Evolutionary conservation across 2,888 invertebrate species (phyloP), one percentile per base, ranked within the genome.

Genomic region (Hydrotaea cyrtoneurina): DNA sequence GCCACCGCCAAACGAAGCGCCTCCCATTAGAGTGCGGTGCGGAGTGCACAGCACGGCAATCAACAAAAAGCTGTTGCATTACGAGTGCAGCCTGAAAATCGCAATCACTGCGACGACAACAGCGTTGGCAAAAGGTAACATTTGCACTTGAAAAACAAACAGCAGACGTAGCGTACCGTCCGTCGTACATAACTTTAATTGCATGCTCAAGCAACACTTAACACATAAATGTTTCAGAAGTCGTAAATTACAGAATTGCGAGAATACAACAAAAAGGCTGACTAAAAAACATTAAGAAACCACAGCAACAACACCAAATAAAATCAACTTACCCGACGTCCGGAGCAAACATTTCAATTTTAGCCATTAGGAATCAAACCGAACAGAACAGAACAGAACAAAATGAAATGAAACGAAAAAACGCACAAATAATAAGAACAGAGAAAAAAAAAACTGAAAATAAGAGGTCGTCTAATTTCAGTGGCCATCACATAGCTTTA

Each of bases 191-290:
- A 76, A 76, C 59, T 76, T 76, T 76, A 76, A 76, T 76, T 76
- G 76, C 76, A 64, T 76, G 76, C 55, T 76, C 66, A 76, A 50
- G 64, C 66, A 66, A 76, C 76, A 76, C 76, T 76, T 76, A 76
- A 66, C 64, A 76, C 74, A 74, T 74, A 74, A 74, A 74, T 74
- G 74, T 74, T 74, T 74, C 74, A 74, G 74, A 74, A 74, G 74
- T 74, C 59, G 74, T 74, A 74, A 74, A 74, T 74, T 74, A 74
- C 74, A 74, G 62, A 74, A 74, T 46, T 73, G 73, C 73, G 73
- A 73, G 23, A 73, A 73, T 62, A 55, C 19, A 73, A 36, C 21
- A 69, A 71, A 71, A 53, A 15, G 26, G 39, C 23, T 31, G 0
- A 13, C 21, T n/a, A 26, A 21, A 43, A 73, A 19, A 23, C 26